Base-by-base conservation (phyloP, 1,140 invertebrate species). In the Drosophila navojoa region DNA sequence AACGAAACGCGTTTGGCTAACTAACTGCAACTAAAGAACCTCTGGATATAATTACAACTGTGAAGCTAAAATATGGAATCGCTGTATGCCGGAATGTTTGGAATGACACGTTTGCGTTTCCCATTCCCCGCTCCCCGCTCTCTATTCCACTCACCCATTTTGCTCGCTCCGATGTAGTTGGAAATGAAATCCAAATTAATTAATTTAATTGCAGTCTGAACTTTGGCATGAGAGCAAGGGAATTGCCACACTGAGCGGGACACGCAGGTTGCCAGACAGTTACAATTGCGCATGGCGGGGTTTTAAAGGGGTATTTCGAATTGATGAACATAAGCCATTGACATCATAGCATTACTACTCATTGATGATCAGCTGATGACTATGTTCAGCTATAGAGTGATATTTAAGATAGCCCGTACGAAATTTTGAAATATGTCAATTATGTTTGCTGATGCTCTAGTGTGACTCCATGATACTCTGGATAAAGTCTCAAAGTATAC, bases 191-290 rank as follows among this genome's bases (percentile, higher is more conserved):
- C 52, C 50, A 66, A 69, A 73, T 86, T 87, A 87, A 87, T 86
- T 86, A 79, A 77, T 58, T 86, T 76, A 87, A 87, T 86, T 86
- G 72, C 71, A 50, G 42, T 42, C 62, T 84, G 68, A 82, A 72
- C 74, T 73, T 57, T 61, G 42, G 50, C 66, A 15, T 38, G 35
- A 2, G 40, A n/a, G 5, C 16, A 10, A 9, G 27, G 3, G 27
- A 3, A 40, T 27, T 55, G 52, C 54, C 53, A 52, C 7, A 60
- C 22, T 45, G 22, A 59, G 40, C 35, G 11, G 35, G 35, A 35
- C n/a, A 53, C 29, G 38, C 38, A 25, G 50, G 45, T 11, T 66
- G 62, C 47, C 66, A 52, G 57, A 44, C 38, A 29, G 9, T 50
- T 16, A 9, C 19, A 47, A 11, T 38, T 38, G 32, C 9, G 9